Evolutionary conservation across 2,113 vertebrate genomes (phyloP).

Genomic region (Circaetus cinerascens): DNA sequence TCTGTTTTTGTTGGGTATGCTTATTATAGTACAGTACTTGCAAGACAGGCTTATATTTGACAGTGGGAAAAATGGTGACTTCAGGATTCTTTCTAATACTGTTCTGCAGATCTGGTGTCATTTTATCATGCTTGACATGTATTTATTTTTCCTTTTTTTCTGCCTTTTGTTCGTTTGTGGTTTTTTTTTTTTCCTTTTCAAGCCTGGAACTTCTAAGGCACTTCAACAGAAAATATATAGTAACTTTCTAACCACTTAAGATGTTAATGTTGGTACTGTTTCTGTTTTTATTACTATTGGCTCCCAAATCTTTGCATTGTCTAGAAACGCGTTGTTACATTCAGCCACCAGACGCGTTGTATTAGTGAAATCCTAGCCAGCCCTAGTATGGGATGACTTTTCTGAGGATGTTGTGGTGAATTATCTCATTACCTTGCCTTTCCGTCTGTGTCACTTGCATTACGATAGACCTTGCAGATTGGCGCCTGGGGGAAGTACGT

Average conservation of each 20-base stretch:
- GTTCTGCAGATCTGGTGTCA: background rate
- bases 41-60: background rate
- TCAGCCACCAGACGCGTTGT: no score
- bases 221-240: background rate
- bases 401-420: background rate
- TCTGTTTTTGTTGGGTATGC: background rate
- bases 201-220: background rate
- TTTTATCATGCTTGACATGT: background rate
- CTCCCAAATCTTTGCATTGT: background rate
- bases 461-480: background rate
- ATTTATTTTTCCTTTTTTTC: background rate
- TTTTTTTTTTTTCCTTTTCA: no score
- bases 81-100: background rate
- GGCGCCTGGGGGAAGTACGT: background rate
- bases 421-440: background rate
- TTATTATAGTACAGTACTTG: background rate
- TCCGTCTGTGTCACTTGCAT: background rate
- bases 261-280: background rate
- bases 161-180: no score
- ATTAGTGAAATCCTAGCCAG: background rate
- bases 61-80: background rate
- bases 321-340: background rate
- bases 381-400: background rate
- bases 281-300: background rate
- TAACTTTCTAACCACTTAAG: background rate